Evolutionary conservation across 2,797 vertebrate genomes (phyloP).

Genomic region (Aeoliscus strigatus): DNA sequence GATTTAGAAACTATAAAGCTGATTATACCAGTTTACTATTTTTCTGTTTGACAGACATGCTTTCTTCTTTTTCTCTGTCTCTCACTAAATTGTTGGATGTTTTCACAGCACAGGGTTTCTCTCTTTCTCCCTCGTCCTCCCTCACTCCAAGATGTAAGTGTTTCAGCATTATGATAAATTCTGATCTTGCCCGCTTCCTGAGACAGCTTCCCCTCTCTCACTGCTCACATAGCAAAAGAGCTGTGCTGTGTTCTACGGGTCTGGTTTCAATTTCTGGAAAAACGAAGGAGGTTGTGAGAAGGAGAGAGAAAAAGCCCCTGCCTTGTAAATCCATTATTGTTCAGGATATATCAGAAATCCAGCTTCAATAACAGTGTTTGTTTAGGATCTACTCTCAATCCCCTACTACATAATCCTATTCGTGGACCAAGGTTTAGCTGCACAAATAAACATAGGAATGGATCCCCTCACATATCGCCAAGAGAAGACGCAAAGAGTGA

Average conservation of each 20-base stretch:
- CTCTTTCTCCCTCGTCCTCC: conserved; percentile 1
- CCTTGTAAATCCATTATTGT: conserved; percentile 76
- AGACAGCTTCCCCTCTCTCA: too few species aligned
- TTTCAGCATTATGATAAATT: conserved; percentile 51
- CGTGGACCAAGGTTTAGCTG: conserved; percentile 72
- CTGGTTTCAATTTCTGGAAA: conserved; percentile 77
- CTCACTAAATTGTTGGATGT: conserved; percentile 7
- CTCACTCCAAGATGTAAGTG: conserved; percentile 6
- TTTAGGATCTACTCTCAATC: conserved; percentile 64
- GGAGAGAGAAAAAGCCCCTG: conserved; percentile 39
- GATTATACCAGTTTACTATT: too few species aligned
- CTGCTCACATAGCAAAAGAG: conserved; percentile 34
- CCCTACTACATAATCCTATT: conserved; percentile 58
- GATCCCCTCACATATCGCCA: conserved; percentile 61
- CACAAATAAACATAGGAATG: conserved; percentile 86
- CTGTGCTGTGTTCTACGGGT: conserved; percentile 45
- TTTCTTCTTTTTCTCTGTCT: neutral
- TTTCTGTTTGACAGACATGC: too few species aligned
- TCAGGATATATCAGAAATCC: conserved; percentile 67
- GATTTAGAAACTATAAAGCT: neutral
- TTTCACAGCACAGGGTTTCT: too few species aligned
- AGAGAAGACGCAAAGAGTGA: conserved; percentile 58
- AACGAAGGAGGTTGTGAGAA: conserved; percentile 63
- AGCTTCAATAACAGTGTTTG: conserved; percentile 65
- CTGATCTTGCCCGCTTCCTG: conserved; percentile 30